A percentile compares a stretch with the other conserved stretches of the same genome.
Evolutionary conservation across 2,113 vertebrate genomes (phyloP).

Genomic region (Marmota flaviventris): DNA sequence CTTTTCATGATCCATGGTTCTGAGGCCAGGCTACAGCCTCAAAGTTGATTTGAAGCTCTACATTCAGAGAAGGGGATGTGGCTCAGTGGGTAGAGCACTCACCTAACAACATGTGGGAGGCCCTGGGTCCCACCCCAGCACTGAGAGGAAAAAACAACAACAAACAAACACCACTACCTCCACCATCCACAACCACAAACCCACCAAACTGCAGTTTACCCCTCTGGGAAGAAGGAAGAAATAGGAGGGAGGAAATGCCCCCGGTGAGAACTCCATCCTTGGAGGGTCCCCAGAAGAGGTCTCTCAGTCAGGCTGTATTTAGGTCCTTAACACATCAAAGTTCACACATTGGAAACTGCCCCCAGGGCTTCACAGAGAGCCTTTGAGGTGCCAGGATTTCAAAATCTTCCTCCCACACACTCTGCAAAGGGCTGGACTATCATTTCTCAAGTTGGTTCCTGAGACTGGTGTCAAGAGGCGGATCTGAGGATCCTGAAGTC

Average conservation of each 20-base stretch:
- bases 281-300: background rate
- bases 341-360: background rate
- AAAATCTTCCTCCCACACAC: background rate
- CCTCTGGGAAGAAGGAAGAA: background rate
- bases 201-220: background rate
- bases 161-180: no score
- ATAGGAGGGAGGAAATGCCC: no score
- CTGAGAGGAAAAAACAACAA: background rate
- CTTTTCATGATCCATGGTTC: background rate
- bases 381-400: background rate
- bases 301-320: background rate
- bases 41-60: background rate
- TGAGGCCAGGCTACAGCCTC: background rate
- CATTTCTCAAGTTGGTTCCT: background rate
- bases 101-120: background rate
- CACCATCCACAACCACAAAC: no score
- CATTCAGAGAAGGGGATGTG: background rate
- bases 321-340: background rate
- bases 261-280: background rate
- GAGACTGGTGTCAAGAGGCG: background rate
- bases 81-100: background rate
- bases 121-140: background rate
- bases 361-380: background rate
- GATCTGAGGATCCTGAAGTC: conserved; percentile 42
- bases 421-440: background rate